A percentile compares a stretch with the other conserved stretches of the same genome.
phyloP scores from a whole-genome alignment of 1,140 invertebrate species.

The Drosophila tsacasi region DNA sequence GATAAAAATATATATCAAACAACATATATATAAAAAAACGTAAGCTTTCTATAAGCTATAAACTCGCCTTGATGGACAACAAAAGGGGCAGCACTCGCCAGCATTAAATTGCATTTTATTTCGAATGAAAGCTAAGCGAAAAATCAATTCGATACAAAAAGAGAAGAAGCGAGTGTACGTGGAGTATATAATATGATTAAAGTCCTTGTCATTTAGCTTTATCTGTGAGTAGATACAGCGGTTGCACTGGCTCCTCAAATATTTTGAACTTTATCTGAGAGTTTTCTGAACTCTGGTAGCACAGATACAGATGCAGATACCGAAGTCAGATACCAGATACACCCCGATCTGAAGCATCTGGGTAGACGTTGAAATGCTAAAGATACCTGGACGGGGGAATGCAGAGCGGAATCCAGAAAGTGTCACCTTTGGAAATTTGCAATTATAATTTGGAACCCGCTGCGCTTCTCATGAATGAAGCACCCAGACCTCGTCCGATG shows the following conservation, averaged over 20 bases:
- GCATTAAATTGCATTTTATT: conserved; percentile 13
- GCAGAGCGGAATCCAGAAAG: not conserved
- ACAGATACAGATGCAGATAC: conserved; percentile 9
- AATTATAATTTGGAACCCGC: conserved; percentile 18
- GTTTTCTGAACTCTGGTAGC: conserved; percentile 28
- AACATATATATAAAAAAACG: too few relatives aligned
- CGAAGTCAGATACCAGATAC: not conserved
- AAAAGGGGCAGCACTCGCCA: conserved; percentile 6
- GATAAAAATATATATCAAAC: not conserved
- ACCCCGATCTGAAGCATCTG: not conserved
- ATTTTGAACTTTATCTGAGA: conserved; percentile 35
- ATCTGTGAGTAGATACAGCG: conserved; percentile 20
- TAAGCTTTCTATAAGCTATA: not conserved
- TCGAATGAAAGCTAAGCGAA: conserved; percentile 32
- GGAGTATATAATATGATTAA: not conserved
- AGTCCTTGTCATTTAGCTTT: conserved; percentile 11
- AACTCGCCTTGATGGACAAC: not conserved
- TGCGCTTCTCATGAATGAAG: conserved; percentile 22
- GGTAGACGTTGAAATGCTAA: not conserved
- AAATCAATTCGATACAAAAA: not conserved
- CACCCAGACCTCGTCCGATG: not conserved
- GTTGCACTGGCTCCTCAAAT: conserved; percentile 4
- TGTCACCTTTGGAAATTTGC: conserved; percentile 16
- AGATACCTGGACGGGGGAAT: conserved; percentile 9
- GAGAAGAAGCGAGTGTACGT: too few relatives aligned